These are phyloP conservation scores for Epinotia bilunana DNA, from an alignment of 2,888 invertebrate genomes.

Conservation along the genomic window DNA sequence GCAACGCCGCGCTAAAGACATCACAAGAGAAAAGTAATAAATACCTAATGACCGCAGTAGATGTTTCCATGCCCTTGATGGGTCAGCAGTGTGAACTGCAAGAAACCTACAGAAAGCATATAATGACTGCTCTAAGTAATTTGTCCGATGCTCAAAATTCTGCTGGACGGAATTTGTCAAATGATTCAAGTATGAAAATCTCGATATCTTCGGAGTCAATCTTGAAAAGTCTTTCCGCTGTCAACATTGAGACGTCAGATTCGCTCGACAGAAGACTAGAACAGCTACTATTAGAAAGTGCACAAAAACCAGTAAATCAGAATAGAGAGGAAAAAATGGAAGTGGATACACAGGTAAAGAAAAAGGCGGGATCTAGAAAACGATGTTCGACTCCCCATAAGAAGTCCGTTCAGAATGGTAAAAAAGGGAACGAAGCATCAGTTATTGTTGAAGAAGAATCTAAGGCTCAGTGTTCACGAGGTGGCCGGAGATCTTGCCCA, in stretches of 20 bases:
- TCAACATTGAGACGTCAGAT: constrained; percentile 62
- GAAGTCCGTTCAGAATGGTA: constrained; percentile 53
- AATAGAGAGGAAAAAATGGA: constrained; percentile 50
- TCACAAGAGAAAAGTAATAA: constrained; percentile 51
- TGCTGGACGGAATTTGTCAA: constrained; percentile 35
- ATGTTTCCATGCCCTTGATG: constrained; percentile 71
- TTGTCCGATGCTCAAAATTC: constrained; percentile 42
- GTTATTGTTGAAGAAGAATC: constrained; percentile 66
- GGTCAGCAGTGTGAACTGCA: constrained; percentile 63
- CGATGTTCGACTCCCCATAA: constrained; percentile 69
- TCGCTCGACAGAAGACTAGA: constrained; percentile 65
- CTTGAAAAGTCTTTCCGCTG: constrained; percentile 58
- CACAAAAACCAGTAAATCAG: constrained; percentile 60
- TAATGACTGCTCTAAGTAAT: constrained; percentile 20
- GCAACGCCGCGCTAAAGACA: constrained; percentile 47
- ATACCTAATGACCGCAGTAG: constrained; percentile 61
- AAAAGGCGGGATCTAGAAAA: constrained; percentile 55
- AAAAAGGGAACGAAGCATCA: constrained; percentile 51
- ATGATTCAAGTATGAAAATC: constrained; percentile 21
- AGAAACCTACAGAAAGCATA: constrained; percentile 46
- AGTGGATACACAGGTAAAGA: constrained; percentile 49
- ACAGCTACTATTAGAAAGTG: constrained; percentile 71
- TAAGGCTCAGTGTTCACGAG: constrained; percentile 61
- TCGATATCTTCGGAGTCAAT: constrained; percentile 59
- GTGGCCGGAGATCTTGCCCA: constrained; percentile 68